Conservation (phyloP, 2,888 invertebrate species). For the Platycheirus rosarum region DNA sequence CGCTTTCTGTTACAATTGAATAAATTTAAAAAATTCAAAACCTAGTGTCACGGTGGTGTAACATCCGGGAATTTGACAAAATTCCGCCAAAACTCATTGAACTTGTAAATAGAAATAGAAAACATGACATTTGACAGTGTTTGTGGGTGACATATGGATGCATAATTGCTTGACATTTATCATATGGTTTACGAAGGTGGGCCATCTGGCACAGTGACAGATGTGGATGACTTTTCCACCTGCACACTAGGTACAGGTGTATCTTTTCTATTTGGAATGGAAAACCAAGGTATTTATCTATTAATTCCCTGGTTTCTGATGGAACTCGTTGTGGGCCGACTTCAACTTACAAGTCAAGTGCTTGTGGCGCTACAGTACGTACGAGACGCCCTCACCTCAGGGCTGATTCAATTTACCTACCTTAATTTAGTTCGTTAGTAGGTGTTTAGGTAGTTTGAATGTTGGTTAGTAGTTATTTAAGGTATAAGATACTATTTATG, state of each 20-base stretch:
- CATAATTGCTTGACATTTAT: constrained; percentile 38
- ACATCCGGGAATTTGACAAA: constrained; percentile 22
- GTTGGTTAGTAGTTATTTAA: constrained; percentile 43
- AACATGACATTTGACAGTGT: constrained; percentile 4
- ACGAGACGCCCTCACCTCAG: constrained; percentile 26
- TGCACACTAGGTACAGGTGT: not conserved
- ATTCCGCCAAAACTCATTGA: constrained; percentile 18
- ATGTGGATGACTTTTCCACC: not conserved
- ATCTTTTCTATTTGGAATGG: not conserved
- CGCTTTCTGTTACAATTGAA: not conserved
- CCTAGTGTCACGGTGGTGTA: no score
- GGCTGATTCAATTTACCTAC: constrained; percentile 31
- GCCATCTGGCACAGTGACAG: constrained; percentile 10
- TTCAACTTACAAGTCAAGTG: not conserved
- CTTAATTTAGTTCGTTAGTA: constrained; percentile 46
- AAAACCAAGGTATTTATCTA: not conserved
- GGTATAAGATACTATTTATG: constrained; percentile 5
- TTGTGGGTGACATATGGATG: constrained; percentile 35
- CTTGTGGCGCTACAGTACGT: not conserved
- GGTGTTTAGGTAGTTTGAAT: constrained; percentile 22
- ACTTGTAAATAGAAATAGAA: constrained; percentile 12
- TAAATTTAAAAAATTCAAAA: not conserved
- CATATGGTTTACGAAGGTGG: constrained; percentile 10
- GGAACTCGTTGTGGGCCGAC: not conserved
- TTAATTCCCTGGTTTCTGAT: not conserved